Conservation (phyloP, 2,888 invertebrate genomes). For the Melanargia galathea region DNA sequence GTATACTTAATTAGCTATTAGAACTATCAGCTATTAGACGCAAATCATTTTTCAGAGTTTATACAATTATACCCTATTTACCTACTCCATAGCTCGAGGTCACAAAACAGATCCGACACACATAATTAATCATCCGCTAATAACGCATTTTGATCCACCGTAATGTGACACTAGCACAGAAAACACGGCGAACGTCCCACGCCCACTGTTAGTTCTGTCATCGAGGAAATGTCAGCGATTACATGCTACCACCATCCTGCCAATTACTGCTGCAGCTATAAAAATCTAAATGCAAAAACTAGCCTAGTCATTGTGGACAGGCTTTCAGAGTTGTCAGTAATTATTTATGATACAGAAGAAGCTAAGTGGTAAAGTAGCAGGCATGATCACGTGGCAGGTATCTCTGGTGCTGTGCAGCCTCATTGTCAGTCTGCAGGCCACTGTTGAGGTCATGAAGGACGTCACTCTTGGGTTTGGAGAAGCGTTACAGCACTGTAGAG, state of each 20-base stretch:
- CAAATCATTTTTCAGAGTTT: no score
- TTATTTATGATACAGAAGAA: not conserved
- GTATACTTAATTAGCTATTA: no score
- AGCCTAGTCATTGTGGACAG: conserved; percentile 4
- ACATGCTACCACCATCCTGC: not conserved
- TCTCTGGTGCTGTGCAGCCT: conserved; percentile 33
- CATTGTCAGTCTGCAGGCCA: conserved; percentile 39
- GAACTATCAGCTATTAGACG: no score
- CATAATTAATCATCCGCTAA: conserved; percentile 6
- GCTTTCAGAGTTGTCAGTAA: not conserved
- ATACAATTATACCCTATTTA: not conserved
- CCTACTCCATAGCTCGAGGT: not conserved
- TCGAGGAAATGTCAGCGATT: conserved; percentile 7
- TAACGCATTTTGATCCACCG: not conserved
- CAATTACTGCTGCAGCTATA: conserved; percentile 17
- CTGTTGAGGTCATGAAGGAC: conserved; percentile 67
- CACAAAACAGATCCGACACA: not conserved
- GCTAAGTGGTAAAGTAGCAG: not conserved
- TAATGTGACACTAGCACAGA: conserved; percentile 1
- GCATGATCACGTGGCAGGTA: conserved; percentile 35
- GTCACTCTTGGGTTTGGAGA: conserved; percentile 75
- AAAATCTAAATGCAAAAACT: conserved; percentile 11
- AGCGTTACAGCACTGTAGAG: conserved; percentile 68
- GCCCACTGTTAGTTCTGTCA: conserved; percentile 22
- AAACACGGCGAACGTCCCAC: conserved; percentile 2